Base-by-base conservation (phyloP, 2,113 vertebrate genomes). In the Lepus europaeus region DNA sequence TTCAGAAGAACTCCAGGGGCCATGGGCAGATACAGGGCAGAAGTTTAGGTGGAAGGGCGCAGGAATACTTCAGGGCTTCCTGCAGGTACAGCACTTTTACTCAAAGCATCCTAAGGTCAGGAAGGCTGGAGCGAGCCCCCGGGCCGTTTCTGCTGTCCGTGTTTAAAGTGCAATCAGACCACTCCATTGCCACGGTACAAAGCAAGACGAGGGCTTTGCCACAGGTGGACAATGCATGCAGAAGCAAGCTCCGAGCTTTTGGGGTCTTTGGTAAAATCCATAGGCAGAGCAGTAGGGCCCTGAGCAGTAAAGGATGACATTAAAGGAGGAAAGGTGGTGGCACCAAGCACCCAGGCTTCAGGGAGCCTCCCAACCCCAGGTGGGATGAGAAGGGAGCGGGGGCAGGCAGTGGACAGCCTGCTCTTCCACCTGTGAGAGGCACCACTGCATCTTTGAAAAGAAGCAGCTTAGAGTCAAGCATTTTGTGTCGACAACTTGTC, bases 231-330 rank as follows among this genome's bases (percentile, higher is more conserved):
- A 33, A 25, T 45, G 61, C 3, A 25, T 10, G 12, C 45, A n/a
- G 22, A 78, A 33, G 17, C 2, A 39, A 76, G 29, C 36, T 81
- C 76, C 6, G 25, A 4, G 22, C n/a, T 69, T 74, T 74, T 82
- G n/a, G 77, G 74, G 77, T 23, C 22, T 78, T 59, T 70, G 31
- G 16, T 86, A 92, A 90, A 80, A 68, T 81, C 49, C 5, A 89
- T 85, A 19, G 19, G 3, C 17, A 11, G 2, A 72, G 13, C 0
- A 0, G 53, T 66, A 69, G 31, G 81, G 4, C 29, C 33, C 27
- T 36, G 49, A 56, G 13, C 17, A 77, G 49, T 22, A 69, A 93
- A 87, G 27, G 5, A 16, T 66, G 27, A 8, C 25, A 66, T 64
- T 45, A 68, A 82, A 73, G 31, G 25, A 31, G 13, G 39, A 22